These are phyloP conservation scores for Taphrorychus bicolor DNA, from an alignment of 2,888 invertebrate species.

Conservation along the genomic window DNA sequence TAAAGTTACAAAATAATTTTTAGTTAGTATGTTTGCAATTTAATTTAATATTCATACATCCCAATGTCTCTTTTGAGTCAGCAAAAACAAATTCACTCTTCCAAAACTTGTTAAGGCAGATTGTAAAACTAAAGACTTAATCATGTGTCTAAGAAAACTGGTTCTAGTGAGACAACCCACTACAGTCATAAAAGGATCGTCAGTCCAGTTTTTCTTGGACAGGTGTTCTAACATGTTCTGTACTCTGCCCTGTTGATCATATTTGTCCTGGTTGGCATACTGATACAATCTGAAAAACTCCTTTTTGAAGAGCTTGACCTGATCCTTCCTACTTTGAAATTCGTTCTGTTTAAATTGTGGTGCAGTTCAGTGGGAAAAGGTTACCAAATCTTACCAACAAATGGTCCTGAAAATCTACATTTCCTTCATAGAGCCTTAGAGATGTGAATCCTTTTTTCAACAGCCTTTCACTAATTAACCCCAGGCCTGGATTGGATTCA, in stretches of 20 bases:
- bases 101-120: conserved; percentile 65
- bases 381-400: conserved; percentile 56
- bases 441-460: conserved; percentile 61
- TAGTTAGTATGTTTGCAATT: neutral
- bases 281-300: conserved; percentile 69
- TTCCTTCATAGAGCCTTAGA: conserved; percentile 68
- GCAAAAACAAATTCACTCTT: conserved; percentile 68
- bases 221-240: conserved; percentile 64
- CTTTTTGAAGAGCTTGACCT: conserved; percentile 60
- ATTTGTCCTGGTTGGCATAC: conserved; percentile 65
- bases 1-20: conserved; percentile 39
- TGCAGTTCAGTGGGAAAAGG: neutral
- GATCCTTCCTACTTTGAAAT: conserved; percentile 33
- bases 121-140: conserved; percentile 68
- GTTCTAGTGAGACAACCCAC: conserved; percentile 66
- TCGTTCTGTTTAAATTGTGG: conserved; percentile 33
- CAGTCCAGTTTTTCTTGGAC: conserved; percentile 58
- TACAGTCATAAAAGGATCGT: conserved; percentile 66
- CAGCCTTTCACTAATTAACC: conserved; percentile 68
- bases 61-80: conserved; percentile 68
- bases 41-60: conserved; percentile 60
- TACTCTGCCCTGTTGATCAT: conserved; percentile 65
- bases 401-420: conserved; percentile 61
- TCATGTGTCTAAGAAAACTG: conserved; percentile 68
- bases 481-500: conserved; percentile 77